Evolutionary conservation across 2,797 vertebrate genomes (phyloP).

Genomic region (Gobio occitaniae): DNA sequence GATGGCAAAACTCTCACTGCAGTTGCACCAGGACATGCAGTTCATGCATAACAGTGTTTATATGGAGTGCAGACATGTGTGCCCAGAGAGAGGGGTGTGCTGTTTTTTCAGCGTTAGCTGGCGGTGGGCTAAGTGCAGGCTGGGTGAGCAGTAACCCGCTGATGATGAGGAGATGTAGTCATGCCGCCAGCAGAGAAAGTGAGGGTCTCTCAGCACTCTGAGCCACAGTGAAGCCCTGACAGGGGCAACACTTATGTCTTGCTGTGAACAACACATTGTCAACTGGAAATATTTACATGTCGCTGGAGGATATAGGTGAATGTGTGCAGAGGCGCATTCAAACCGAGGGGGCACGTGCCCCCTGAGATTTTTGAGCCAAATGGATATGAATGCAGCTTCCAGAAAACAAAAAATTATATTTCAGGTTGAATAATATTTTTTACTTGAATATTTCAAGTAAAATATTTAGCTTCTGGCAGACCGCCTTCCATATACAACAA

Average conservation of each 20-base stretch:
- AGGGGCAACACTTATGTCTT: conserved; percentile 55
- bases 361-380: too few relatives aligned
- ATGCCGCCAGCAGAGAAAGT: conserved; percentile 4
- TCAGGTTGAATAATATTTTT: too few relatives aligned
- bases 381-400: too few relatives aligned
- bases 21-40: conserved; percentile 7
- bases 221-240: conserved; percentile 39
- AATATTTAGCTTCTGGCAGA: too few relatives aligned
- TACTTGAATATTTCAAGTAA: too few relatives aligned
- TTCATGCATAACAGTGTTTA: conserved; percentile 20
- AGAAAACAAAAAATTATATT: too few relatives aligned
- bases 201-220: conserved; percentile 1
- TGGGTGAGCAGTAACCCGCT: conserved; percentile 34
- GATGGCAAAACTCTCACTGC: background rate
- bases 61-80: conserved; percentile 10
- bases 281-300: conserved; percentile 61
- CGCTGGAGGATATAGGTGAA: background rate
- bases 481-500: too few relatives aligned
- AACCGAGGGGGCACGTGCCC: too few relatives aligned
- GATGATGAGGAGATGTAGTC: conserved; percentile 27
- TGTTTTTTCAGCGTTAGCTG: conserved; percentile 30
- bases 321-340: background rate
- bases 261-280: conserved; percentile 54
- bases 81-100: conserved; percentile 5
- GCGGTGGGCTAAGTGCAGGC: conserved; percentile 20